Percentiles rank a stretch among this genome's conserved stretches.
phyloP scores from a whole-genome alignment of 2,888 invertebrate genomes.

The Myopa tessellatipennis region DNA sequence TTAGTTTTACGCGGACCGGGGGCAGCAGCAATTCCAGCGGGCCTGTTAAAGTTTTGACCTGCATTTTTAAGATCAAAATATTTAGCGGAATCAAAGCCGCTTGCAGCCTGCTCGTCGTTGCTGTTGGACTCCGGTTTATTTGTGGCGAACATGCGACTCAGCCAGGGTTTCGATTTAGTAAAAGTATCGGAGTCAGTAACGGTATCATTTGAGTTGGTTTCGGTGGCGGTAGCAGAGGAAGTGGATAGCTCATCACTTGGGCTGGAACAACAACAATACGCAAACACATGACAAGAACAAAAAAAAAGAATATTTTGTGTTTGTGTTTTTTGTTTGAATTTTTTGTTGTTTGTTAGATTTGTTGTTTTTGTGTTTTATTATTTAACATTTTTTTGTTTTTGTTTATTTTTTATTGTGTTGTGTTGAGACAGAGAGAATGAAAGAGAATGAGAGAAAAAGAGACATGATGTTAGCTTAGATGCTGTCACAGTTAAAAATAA shows the following conservation, averaged over 20 bases:
- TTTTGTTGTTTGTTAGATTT: slow-evolving; percentile 39
- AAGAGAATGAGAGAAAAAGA: background rate
- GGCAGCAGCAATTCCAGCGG: slow-evolving; percentile 64
- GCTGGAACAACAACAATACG: slow-evolving; percentile 65
- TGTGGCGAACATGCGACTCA: slow-evolving; percentile 66
- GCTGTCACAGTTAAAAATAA: too few species aligned
- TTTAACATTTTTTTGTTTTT: background rate
- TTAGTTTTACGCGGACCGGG: slow-evolving; percentile 61
- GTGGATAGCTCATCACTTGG: slow-evolving; percentile 63
- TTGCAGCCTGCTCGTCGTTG: slow-evolving; percentile 46
- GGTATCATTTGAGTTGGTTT: slow-evolving; percentile 58
- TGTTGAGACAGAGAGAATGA: slow-evolving; percentile 1
- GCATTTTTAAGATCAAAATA: slow-evolving; percentile 66
- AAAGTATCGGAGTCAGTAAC: slow-evolving; percentile 58
- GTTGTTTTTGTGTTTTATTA: slow-evolving; percentile 14
- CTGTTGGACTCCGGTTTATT: slow-evolving; percentile 51
- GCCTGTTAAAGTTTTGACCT: slow-evolving; percentile 65
- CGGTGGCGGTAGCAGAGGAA: slow-evolving; percentile 59
- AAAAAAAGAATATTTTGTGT: slow-evolving; percentile 43
- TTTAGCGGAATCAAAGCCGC: slow-evolving; percentile 59
- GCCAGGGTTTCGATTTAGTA: slow-evolving; percentile 65
- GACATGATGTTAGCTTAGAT: background rate
- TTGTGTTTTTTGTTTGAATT: slow-evolving; percentile 44
- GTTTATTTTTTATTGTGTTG: background rate
- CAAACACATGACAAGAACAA: slow-evolving; percentile 41